These are phyloP conservation scores for Pachymerium ferrugineum DNA, from an alignment of 2,888 invertebrate genomes.

Conservation along the genomic window DNA sequence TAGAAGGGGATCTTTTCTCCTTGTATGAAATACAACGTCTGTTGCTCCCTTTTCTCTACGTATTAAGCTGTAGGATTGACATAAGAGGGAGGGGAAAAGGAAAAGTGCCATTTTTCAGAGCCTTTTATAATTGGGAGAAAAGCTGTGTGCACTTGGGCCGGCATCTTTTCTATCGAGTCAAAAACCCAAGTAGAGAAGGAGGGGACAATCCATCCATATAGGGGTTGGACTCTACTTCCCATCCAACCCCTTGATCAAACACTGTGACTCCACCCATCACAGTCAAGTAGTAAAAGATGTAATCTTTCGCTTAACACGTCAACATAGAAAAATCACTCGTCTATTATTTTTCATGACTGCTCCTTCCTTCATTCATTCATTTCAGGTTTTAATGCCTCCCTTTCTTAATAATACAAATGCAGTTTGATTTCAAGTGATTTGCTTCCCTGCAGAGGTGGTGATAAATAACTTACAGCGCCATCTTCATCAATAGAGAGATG, in stretches of 20 bases:
- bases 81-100: constrained; percentile 24
- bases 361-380: too few species aligned
- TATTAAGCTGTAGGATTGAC: constrained; percentile 27
- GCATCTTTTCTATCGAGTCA: constrained; percentile 23
- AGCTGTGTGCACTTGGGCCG: constrained; percentile 16
- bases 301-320: too few species aligned
- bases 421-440: too few species aligned
- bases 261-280: not conserved
- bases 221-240: constrained; percentile 15
- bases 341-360: too few species aligned
- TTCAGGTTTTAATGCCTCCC: too few species aligned
- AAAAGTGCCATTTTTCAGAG: constrained; percentile 19
- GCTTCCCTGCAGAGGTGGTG: too few species aligned
- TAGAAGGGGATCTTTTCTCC: not conserved
- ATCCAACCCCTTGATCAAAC: constrained; percentile 14
- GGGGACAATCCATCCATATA: constrained; percentile 5
- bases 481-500: too few species aligned
- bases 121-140: constrained; percentile 24
- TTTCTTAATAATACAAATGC: too few species aligned
- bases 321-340: too few species aligned
- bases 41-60: constrained; percentile 22
- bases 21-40: constrained; percentile 16
- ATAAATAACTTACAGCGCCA: too few species aligned
- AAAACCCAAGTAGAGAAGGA: not conserved
- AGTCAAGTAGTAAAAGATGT: not conserved